These are phyloP conservation scores for Alfaro cultratus DNA, from an alignment of 2,797 vertebrate species.

Conservation along the genomic window DNA sequence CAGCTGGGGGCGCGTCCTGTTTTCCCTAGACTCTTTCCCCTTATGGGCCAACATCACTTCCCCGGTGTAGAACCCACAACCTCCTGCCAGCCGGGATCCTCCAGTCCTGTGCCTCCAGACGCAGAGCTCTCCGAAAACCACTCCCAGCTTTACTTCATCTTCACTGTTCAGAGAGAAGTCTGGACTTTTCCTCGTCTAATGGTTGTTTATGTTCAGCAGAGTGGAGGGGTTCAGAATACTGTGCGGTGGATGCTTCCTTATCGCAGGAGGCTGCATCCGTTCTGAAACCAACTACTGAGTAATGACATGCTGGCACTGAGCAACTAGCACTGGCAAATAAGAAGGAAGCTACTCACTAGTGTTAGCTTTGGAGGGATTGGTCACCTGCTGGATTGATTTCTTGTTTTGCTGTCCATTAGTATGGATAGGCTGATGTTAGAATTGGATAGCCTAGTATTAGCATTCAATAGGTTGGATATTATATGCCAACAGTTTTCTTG, in stretches of 20 bases:
- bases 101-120: slow-evolving; percentile 13
- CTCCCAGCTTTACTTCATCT: neutral
- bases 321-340: neutral
- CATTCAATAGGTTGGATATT: neutral
- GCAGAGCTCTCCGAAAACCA: neutral
- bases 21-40: slow-evolving; percentile 86
- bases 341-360: neutral
- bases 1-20: slow-evolving; percentile 88
- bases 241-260: neutral
- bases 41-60: slow-evolving; percentile 87
- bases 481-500: no score
- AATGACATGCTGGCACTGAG: neutral
- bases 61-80: neutral
- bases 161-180: neutral
- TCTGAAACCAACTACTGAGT: neutral
- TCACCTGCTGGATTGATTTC: neutral
- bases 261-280: neutral
- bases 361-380: neutral
- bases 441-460: no score
- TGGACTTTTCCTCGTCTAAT: neutral
- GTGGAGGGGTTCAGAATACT: no score
- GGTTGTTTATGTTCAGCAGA: neutral
- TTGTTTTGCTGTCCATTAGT: neutral
- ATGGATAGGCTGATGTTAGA: no score
- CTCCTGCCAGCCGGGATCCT: neutral